These are phyloP conservation scores for Synanthedon vespiformis DNA, from an alignment of 2,888 invertebrate species.

Conservation along the genomic window DNA sequence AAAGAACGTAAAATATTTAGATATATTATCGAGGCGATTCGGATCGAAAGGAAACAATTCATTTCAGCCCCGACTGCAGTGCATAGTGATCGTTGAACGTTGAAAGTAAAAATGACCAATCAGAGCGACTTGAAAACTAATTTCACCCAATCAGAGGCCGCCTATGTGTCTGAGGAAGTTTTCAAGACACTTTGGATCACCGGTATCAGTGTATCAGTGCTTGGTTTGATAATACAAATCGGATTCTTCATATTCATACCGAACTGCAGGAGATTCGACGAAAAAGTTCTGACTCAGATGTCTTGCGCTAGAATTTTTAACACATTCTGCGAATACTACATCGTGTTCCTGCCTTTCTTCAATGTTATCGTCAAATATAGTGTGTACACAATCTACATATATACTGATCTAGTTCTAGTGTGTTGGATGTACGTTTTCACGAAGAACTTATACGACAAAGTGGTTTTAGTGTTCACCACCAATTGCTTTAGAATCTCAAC, in stretches of 20 bases:
- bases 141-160: background rate
- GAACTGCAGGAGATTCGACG: constrained; percentile 33
- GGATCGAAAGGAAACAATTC: background rate
- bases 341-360: constrained; percentile 5
- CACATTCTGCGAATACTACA: constrained; percentile 23
- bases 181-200: constrained; percentile 19
- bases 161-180: constrained; percentile 2
- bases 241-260: constrained; percentile 20
- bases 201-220: constrained; percentile 26
- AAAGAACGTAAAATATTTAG: too few relatives aligned
- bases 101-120: background rate
- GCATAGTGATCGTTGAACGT: background rate
- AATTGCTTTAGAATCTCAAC: constrained; percentile 18
- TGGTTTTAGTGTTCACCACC: constrained; percentile 30
- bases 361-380: constrained; percentile 7
- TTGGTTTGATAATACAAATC: constrained; percentile 25
- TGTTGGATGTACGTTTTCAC: constrained; percentile 46
- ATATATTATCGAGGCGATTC: too few relatives aligned
- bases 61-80: background rate
- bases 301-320: constrained; percentile 32
- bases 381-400: constrained; percentile 21
- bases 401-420: constrained; percentile 32
- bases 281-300: constrained; percentile 35
- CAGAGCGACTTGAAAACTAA: background rate
- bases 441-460: constrained; percentile 42